These are phyloP conservation scores for Coreoperca whiteheadi DNA, from an alignment of 2,113 vertebrate species.

Conservation along the genomic window DNA sequence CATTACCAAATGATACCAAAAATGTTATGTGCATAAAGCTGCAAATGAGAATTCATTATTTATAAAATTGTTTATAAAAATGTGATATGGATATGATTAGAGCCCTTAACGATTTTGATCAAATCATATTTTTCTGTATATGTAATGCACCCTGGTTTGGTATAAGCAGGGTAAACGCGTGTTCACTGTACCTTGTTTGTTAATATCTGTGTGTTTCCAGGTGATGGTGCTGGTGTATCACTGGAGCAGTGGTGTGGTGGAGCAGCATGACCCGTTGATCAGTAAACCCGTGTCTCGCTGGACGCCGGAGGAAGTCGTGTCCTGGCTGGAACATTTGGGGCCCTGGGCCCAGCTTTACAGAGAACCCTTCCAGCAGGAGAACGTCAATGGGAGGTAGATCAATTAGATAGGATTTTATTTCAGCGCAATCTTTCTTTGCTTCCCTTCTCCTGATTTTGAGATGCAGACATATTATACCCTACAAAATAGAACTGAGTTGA, in stretches of 20 bases:
- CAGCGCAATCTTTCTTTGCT: background rate
- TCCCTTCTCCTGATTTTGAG: background rate
- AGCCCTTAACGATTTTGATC: too few species aligned
- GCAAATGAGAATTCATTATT: background rate
- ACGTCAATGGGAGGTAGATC: conserved; percentile 92
- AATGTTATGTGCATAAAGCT: too few species aligned
- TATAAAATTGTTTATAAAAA: too few species aligned
- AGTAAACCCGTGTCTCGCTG: conserved; percentile 91
- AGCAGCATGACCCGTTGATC: conserved; percentile 87
- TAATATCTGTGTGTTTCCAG: conserved; percentile 72
- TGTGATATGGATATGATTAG: too few species aligned
- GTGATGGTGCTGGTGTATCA: conserved; percentile 92
- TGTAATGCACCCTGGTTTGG: background rate
- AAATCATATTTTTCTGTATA: background rate
- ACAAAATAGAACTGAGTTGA: background rate
- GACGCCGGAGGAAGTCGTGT: conserved; percentile 90
- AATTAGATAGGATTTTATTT: background rate
- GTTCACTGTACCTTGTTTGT: background rate
- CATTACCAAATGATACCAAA: too few species aligned
- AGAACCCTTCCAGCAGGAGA: conserved; percentile 89
- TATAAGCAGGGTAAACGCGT: background rate
- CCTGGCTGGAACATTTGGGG: conserved; percentile 93
- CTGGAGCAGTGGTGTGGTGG: conserved; percentile 90
- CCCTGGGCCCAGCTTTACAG: conserved; percentile 92
- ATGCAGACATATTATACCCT: too few species aligned